Percentiles rank a stretch among this genome's conserved stretches.
Evolutionary conservation across 2,113 vertebrate genomes (phyloP).

Genomic region (Gasterosteus nipponicus): DNA sequence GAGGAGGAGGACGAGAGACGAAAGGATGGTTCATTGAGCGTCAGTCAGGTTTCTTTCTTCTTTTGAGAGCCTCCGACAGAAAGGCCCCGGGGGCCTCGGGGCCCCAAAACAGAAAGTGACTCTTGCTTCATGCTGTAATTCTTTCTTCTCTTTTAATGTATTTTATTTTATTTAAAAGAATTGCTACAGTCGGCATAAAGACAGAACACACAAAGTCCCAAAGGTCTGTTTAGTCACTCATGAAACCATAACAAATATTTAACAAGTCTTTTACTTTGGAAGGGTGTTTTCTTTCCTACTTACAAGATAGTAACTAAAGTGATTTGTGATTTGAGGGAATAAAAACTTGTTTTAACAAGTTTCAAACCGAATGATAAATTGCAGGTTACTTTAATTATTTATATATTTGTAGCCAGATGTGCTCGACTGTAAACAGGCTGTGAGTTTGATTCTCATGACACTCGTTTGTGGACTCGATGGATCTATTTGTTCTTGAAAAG

Average conservation of each 20-base stretch:
- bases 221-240: neutral
- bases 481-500: neutral
- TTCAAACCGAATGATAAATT: too few species aligned
- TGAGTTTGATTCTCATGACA: neutral
- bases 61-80: neutral
- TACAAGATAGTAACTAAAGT: neutral
- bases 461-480: too few species aligned
- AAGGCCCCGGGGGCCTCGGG: neutral
- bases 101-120: neutral
- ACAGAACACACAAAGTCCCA: neutral
- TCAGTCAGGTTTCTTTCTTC: neutral
- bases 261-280: neutral
- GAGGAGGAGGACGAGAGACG: neutral
- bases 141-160: neutral
- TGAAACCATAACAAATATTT: neutral
- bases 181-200: neutral
- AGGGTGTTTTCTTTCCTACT: neutral
- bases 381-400: neutral
- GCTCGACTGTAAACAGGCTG: neutral
- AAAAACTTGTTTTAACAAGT: too few species aligned
- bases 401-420: neutral
- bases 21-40: neutral
- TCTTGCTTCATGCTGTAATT: neutral
- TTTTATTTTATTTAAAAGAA: neutral
- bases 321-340: neutral